Conservation (phyloP, 1,140 invertebrate genomes). For the Eriosoma lanigerum region DNA sequence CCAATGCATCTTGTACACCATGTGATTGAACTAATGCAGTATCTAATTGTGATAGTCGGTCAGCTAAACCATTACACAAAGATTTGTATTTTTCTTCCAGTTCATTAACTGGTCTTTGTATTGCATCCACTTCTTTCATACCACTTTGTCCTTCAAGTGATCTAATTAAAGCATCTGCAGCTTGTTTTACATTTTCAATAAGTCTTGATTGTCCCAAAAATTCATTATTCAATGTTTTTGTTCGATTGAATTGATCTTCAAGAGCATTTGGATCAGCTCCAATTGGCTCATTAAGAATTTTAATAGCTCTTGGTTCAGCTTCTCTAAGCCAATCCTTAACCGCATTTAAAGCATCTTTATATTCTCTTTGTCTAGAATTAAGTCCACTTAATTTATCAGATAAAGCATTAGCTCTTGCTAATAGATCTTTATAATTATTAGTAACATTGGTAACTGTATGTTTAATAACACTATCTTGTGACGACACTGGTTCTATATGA, state of each 20-base stretch:
- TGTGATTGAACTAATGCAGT: constrained; percentile 88
- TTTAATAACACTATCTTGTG: constrained; percentile 70
- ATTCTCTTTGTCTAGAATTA: constrained; percentile 76
- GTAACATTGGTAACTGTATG: constrained; percentile 72
- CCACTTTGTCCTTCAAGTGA: constrained; percentile 66
- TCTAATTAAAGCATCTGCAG: constrained; percentile 51
- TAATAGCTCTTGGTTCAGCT: constrained; percentile 62
- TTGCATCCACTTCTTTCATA: constrained; percentile 71
- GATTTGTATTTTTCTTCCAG: constrained; percentile 77
- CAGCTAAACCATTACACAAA: constrained; percentile 69
- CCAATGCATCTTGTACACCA: constrained; percentile 89
- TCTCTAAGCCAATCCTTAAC: constrained; percentile 81
- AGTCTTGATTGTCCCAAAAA: constrained; percentile 81
- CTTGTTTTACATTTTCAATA: constrained; percentile 74
- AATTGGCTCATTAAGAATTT: constrained; percentile 69
- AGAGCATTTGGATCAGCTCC: constrained; percentile 84
- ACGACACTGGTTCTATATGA: constrained; percentile 70
- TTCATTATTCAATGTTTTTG: constrained; percentile 83
- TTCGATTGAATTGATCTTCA: constrained; percentile 81
- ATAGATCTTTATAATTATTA: constrained; percentile 73
- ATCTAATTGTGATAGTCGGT: constrained; percentile 82
- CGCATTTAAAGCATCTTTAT: constrained; percentile 79
- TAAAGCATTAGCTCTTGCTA: constrained; percentile 77
- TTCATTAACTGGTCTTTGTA: constrained; percentile 77
- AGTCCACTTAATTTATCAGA: constrained; percentile 77